Evolutionary conservation across 2,113 vertebrate species (phyloP).

Genomic region (Gila orcuttii): DNA sequence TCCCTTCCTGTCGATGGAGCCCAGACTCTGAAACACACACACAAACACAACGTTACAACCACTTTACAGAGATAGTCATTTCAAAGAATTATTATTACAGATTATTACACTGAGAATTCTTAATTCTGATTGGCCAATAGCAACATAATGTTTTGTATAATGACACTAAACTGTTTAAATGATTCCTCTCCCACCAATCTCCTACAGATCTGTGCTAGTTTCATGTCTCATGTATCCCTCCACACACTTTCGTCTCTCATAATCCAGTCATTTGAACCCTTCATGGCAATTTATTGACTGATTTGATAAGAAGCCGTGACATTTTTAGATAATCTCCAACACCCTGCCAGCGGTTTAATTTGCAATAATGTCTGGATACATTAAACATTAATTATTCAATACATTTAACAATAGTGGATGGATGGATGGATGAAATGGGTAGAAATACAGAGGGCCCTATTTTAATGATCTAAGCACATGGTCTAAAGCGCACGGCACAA

Average conservation of each 20-base stretch:
- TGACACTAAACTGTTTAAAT: neutral
- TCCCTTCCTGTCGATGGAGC: slow-evolving; percentile 54
- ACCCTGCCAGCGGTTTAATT: neutral
- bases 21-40: slow-evolving; percentile 32
- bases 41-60: neutral
- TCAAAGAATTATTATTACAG: neutral
- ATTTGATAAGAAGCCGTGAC: neutral
- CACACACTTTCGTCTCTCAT: neutral
- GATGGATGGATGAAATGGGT: neutral
- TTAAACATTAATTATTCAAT: neutral
- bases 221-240: neutral
- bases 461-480: too few species aligned
- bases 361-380: neutral
- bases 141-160: neutral
- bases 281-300: neutral
- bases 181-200: neutral
- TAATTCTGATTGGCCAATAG: neutral
- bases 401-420: neutral
- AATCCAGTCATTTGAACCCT: neutral
- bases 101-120: neutral
- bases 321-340: neutral
- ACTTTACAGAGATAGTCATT: neutral
- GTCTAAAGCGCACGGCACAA: too few species aligned
- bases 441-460: too few species aligned
- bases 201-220: neutral